phyloP scores from a whole-genome alignment of 2,797 vertebrate genomes.

The Sardinella longiceps region DNA sequence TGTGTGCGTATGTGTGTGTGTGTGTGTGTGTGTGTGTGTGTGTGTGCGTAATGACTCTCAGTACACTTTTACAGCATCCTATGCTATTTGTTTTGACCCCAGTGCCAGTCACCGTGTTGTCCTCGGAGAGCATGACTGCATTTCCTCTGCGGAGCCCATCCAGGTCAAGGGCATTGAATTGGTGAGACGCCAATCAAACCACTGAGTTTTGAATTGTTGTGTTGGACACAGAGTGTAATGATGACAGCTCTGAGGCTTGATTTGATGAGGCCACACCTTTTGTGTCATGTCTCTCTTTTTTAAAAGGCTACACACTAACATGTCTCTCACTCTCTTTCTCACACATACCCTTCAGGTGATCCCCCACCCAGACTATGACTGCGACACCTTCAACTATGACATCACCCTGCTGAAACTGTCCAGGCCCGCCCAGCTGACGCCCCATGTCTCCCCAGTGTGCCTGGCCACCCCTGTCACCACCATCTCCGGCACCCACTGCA shows the following conservation, averaged over 20 bases:
- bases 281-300: too few relatives aligned
- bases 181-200: slow-evolving; percentile 60
- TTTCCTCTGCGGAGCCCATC: slow-evolving; percentile 65
- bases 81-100: neutral
- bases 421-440: slow-evolving; percentile 72
- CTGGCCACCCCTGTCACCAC: slow-evolving; percentile 69
- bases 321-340: neutral
- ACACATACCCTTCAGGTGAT: slow-evolving; percentile 69
- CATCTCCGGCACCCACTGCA: slow-evolving; percentile 73
- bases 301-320: too few relatives aligned
- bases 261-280: too few relatives aligned
- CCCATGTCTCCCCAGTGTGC: slow-evolving; percentile 78
- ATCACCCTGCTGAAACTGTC: slow-evolving; percentile 83
- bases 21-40: neutral
- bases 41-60: too few relatives aligned
- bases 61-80: too few relatives aligned
- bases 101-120: slow-evolving; percentile 76
- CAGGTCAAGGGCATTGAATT: slow-evolving; percentile 75
- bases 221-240: too few relatives aligned
- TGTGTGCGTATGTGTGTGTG: too few relatives aligned
- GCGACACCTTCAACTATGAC: slow-evolving; percentile 80
- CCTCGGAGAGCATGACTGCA: slow-evolving; percentile 78
- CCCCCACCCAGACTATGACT: slow-evolving; percentile 80
- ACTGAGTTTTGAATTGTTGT: too few relatives aligned
- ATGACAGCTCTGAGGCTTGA: too few relatives aligned